Base-by-base conservation (phyloP, 2,888 invertebrate species). In the Drosophila formosana region DNA sequence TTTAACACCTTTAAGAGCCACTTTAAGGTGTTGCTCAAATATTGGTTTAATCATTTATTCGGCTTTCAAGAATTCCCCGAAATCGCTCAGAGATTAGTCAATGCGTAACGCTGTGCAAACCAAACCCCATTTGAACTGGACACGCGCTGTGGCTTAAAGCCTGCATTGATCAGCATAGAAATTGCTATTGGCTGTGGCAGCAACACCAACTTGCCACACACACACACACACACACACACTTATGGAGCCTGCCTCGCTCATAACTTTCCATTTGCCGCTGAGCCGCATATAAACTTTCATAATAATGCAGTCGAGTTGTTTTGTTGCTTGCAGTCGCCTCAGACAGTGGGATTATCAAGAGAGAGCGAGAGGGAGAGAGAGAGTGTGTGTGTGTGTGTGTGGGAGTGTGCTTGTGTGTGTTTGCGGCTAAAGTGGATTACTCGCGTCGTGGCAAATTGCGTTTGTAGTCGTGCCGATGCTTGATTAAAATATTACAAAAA, bases 371-470 rank as follows among this genome's bases (percentile, higher is more conserved):
- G 30, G 51, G 26, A 37, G 41, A 41, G 13, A 60, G 50, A 34
- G 3, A 53, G 32, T 28, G 23, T 52, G 41, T 61, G 8, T 46
- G 41, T 56, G n/a, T 11, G 23, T 62, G 32, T 45, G 37, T 50
- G 8, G 26, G 30, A 28, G 23, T 47, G 23, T 63, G 56, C 30
- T 46, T 50, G 56, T 18, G 49, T 60, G 57, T 7, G 18, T 18
- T 18, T 18, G 18, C 47, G 37, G 55, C 66, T 65, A 64, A 78
- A 82, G 80, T 87, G 84, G 84, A 82, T 84, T 87, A 87, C 57
- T 61, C 41, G 32, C 41, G 28, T 51, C 51, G 56, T 60, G 65
- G 61, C 50, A 72, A 76, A 74, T 79, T 65, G 75, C 37, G 64
- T 69, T 69, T 74, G 53, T 25, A 46, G 41, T 30, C 71, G 53